Conservation (phyloP, 2,113 vertebrate species). For the Salvelinus sp. region DNA sequence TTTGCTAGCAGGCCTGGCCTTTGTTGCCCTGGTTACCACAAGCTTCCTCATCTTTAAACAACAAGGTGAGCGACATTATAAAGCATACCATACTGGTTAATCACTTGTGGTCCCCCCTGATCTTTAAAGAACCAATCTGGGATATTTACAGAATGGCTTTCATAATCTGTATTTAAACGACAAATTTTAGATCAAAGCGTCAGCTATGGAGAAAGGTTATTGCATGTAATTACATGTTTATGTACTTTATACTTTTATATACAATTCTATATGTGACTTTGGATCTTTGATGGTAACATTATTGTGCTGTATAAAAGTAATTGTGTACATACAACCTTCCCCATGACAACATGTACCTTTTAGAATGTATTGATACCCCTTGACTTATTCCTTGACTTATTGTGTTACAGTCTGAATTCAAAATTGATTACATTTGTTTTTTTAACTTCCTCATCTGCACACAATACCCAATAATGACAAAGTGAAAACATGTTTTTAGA, state of each 20-base stretch:
- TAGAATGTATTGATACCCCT: no score
- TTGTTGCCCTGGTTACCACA: conserved; percentile 29
- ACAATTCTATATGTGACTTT: no score
- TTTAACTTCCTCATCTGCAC: no score
- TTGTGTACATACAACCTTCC: neutral
- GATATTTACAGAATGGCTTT: neutral
- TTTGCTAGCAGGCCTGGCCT: conserved; percentile 16
- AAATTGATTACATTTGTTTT: no score
- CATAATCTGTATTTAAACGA: no score
- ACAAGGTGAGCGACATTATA: conserved; percentile 34
- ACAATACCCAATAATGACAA: no score
- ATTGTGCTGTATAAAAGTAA: neutral
- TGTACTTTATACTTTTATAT: neutral
- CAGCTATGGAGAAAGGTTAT: neutral
- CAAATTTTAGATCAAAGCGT: no score
- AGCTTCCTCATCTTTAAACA: conserved; percentile 45
- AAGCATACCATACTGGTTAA: neutral
- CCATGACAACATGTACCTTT: conserved; percentile 12
- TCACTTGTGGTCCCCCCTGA: no score
- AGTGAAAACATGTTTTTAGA: no score
- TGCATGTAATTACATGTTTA: neutral
- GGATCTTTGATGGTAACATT: no score
- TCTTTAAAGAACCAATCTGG: neutral
- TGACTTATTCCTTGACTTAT: no score
- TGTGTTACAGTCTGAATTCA: no score